These are phyloP conservation scores for Darevskia nairensis DNA, from an alignment of 2,797 vertebrate genomes.

Conservation along the genomic window DNA sequence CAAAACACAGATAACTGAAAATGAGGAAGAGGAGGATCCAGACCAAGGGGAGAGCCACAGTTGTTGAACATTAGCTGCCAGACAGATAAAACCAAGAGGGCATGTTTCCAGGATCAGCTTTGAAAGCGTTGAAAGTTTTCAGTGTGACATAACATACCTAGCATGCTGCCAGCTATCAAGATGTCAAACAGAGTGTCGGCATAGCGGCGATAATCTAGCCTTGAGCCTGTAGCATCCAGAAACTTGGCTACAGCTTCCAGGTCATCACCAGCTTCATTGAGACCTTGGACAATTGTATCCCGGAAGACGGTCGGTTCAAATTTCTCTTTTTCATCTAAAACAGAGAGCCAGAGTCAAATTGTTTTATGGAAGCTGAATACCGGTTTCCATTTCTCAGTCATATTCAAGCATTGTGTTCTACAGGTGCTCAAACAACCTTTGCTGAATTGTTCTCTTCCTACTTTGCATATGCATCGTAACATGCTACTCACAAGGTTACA, in stretches of 20 bases:
- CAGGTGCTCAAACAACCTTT: background rate
- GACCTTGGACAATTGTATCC: conserved; percentile 91
- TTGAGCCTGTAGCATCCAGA: conserved; percentile 88
- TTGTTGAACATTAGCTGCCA: background rate
- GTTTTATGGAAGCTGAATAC: background rate
- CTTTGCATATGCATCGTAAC: background rate
- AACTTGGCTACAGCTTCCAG: conserved; percentile 93
- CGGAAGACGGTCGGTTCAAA: conserved; percentile 95
- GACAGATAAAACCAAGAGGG: background rate
- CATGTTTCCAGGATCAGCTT: conserved; percentile 18
- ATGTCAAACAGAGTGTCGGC: conserved; percentile 94
- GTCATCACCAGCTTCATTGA: conserved; percentile 90
- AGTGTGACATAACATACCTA: conserved; percentile 78
- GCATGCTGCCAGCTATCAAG: conserved; percentile 94
- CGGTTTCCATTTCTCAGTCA: background rate
- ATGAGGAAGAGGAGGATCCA: background rate
- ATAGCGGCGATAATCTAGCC: conserved; percentile 94
- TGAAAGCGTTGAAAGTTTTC: conserved; percentile 26
- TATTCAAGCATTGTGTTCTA: background rate
- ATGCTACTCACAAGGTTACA: background rate
- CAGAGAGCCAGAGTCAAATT: conserved; percentile 15
- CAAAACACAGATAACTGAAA: background rate
- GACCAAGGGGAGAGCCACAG: background rate
- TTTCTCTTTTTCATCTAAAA: conserved; percentile 96
- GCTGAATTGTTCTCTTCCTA: background rate